Base-by-base conservation (phyloP, 2,888 invertebrate genomes). In the Meiosimyza decipiens region DNA sequence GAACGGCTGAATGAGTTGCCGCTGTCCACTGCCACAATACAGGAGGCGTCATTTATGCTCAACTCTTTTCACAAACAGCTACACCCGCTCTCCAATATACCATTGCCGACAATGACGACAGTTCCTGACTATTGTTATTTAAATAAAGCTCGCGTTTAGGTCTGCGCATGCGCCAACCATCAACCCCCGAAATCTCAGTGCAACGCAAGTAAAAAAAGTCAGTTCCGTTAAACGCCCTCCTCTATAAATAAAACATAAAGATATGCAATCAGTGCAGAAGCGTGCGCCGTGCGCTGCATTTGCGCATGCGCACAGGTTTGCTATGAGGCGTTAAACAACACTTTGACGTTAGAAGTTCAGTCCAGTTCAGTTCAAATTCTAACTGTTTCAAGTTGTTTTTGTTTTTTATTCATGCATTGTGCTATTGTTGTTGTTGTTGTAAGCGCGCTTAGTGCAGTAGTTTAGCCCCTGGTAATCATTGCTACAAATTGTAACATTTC, bases 211-310 rank as follows among this genome's bases (percentile, higher is more conserved):
- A 40, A 40, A 40, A 9, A 40, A 9, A 40, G 40, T 40, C 9
- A 50, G 28, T 64, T 64, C 64, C 64, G 64, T 64, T 64, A 64
- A 64, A 64, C 70, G 64, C 40, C 68, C 40, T 40, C 65, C 65
- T 65, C 50, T 69, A 71, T 72, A 74, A 75, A 74, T 73, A 71
- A 74, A 75, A 73, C 75, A 71, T 73, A 73, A 75, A 78, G 77
- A 77, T 77, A 76, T 79, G 77, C 75, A 78, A 78, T 78, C 79
- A 77, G 77, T 73, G 75, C 75, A 75, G 28, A 62, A 60, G 69
- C 69, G 62, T 55, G 71, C 72, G 63, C 52, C 54, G 49, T 60
- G 33, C 40, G 28, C 54, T 57, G 51, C 55, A 18, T 54, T n/a
- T 69, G 63, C 73, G 73, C 69, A 55, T 64, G 63, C 72, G 33